Evolutionary conservation across 1,140 invertebrate genomes (phyloP).

Genomic region (Drosophila yakuba): DNA sequence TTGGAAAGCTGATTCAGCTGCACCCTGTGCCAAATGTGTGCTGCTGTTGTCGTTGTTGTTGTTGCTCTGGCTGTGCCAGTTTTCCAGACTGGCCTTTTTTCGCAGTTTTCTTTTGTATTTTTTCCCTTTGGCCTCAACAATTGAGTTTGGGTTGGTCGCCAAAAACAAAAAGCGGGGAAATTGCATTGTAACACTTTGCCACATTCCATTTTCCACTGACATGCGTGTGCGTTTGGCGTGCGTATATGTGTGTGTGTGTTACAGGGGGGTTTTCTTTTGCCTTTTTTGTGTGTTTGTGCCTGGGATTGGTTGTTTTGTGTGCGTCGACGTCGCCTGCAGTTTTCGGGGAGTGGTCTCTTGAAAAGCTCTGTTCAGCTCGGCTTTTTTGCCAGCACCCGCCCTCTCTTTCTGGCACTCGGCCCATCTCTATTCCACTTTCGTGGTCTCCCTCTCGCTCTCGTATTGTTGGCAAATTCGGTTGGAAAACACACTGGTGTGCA

Average conservation of each 20-base stretch:
- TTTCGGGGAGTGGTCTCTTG: constrained; percentile 81
- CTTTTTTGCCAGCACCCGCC: constrained; percentile 22
- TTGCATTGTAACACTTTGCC: constrained; percentile 80
- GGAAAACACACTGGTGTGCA: constrained; percentile 32
- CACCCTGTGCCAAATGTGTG: constrained; percentile 61
- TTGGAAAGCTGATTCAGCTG: constrained; percentile 66
- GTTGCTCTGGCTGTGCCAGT: constrained; percentile 68
- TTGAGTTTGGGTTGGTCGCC: constrained; percentile 80
- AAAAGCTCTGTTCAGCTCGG: constrained; percentile 74
- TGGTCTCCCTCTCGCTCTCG: constrained; percentile 11
- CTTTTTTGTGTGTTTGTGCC: constrained; percentile 70
- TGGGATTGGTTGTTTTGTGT: constrained; percentile 84
- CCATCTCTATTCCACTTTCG: constrained; percentile 9
- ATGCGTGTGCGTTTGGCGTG: constrained; percentile 24
- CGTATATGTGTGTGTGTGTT: constrained; percentile 15
- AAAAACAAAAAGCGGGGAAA: constrained; percentile 70
- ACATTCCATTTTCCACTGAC: constrained; percentile 52
- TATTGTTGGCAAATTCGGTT: constrained; percentile 48
- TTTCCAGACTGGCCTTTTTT: constrained; percentile 69
- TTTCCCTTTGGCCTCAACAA: constrained; percentile 60
- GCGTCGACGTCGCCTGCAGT: constrained; percentile 78
- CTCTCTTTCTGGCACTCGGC: constrained; percentile 21
- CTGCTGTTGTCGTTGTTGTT: constrained; percentile 12
- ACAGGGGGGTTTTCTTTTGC: constrained; percentile 54
- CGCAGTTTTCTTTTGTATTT: constrained; percentile 8